Evolutionary conservation across 2,888 invertebrate species (phyloP), one percentile per base, ranked within the genome.

Genomic region (Lutraria lutraria): DNA sequence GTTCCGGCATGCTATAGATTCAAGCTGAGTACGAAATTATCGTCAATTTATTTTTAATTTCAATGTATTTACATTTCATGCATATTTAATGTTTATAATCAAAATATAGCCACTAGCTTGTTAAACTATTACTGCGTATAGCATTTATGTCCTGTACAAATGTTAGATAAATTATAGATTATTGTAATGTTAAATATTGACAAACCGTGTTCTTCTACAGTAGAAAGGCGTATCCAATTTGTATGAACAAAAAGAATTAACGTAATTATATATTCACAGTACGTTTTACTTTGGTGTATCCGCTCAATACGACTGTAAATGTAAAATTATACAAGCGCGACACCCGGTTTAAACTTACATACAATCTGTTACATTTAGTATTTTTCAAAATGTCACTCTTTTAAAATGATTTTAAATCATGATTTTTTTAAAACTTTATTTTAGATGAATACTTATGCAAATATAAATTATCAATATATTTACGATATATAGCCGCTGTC

Each of bases 11-110:
- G 12, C 25, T 68, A 25, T 25, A n/a, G 8, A n/a, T 25, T 68
- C 0, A 13, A 25, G 25, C 63, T 68, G 13, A 12, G 63, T 68
- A 25, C 25, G 0, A 68, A 25, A 25, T 68, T 21, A 25, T 25
- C 8, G 63, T n/a, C 25, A 68, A 68, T 68, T 60, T 60, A 25
- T 25, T 68, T 25, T n/a, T 25, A 68, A 13, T n/a, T 25, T 10
- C 25, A 68, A 68, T 68, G 25, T 68, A n/a, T 68, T 68, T 68
- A 68, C 63, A 25, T 68, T n/a, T 1, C 63, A 68, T 68, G 63
- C n/a, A 68, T 68, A 68, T 68, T 68, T 68, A 10, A 25, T 68
- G 63, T 25, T 25, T 4, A n/a, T 25, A 25, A 25, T 10, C 63
- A 10, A 68, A 68, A 68, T 25, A 68, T 25, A 25, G 25, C n/a